A percentile compares a stretch with the other conserved stretches of the same genome.
These are phyloP conservation scores for Drosophila ezoana DNA, from an alignment of 2,888 invertebrate genomes.

Conservation along the genomic window DNA sequence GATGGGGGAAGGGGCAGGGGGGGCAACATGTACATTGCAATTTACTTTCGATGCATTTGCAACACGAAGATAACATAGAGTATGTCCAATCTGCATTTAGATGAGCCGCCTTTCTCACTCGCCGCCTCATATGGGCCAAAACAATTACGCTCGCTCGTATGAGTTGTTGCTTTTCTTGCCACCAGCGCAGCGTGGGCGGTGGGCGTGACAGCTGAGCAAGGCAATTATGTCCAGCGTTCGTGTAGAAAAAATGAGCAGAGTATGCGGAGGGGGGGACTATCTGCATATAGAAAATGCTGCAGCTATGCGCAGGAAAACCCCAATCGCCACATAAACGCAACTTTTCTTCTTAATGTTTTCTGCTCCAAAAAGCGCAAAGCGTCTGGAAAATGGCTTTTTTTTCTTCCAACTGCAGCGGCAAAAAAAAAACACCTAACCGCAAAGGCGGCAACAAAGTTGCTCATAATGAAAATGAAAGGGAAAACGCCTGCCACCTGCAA, in stretches of 20 bases:
- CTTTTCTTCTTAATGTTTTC: slow-evolving; percentile 61
- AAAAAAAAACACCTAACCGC: slow-evolving; percentile 10
- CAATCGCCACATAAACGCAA: slow-evolving; percentile 33
- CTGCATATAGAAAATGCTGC: slow-evolving; percentile 63
- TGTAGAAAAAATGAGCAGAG: slow-evolving; percentile 68
- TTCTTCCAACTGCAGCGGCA: slow-evolving; percentile 31
- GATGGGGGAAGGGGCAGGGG: too few species aligned
- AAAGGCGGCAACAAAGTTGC: slow-evolving; percentile 17
- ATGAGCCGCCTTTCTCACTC: slow-evolving; percentile 31
- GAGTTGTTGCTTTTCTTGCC: slow-evolving; percentile 20
- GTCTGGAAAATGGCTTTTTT: slow-evolving; percentile 66
- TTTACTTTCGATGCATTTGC: slow-evolving; percentile 74
- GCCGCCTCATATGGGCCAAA: slow-evolving; percentile 73
- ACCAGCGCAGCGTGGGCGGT: slow-evolving; percentile 44
- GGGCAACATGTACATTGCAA: slow-evolving; percentile 41
- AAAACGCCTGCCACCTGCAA: slow-evolving; percentile 22
- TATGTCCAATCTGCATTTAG: slow-evolving; percentile 68
- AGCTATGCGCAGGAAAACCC: slow-evolving; percentile 49
- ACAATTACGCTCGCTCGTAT: slow-evolving; percentile 66
- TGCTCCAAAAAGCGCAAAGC: slow-evolving; percentile 81
- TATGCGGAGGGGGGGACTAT: slow-evolving; percentile 22
- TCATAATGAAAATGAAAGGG: slow-evolving; percentile 73
- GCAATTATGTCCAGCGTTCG: slow-evolving; percentile 78
- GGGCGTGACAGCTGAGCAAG: slow-evolving; percentile 57
- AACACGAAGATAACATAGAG: slow-evolving; percentile 56